Percentiles rank a stretch among this genome's conserved stretches.
Conservation (phyloP, 1,140 invertebrate genomes). For the Brachionus koreanus region DNA sequence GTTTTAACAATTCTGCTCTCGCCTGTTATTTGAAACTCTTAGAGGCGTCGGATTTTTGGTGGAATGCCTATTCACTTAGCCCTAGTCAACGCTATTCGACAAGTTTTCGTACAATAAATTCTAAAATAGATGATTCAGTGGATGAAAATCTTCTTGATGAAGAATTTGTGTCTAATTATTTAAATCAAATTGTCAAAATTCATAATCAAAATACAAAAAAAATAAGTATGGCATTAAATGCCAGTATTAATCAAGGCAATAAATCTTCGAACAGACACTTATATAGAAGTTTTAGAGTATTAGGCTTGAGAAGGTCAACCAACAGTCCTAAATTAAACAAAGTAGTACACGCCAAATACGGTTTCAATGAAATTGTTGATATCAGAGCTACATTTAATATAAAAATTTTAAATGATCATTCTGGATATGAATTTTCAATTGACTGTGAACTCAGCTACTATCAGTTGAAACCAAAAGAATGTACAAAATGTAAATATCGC, state of each 20-base stretch:
- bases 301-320: not conserved
- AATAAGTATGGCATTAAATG: not conserved
- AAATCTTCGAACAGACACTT: slow-evolving; percentile 5
- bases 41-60: not conserved
- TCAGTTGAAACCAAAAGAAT: not conserved
- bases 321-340: not conserved
- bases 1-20: not conserved
- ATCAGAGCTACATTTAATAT: not conserved
- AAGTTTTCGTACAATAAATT: not conserved
- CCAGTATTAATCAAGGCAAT: not conserved
- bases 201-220: slow-evolving; percentile 11
- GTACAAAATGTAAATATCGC: not conserved
- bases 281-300: slow-evolving; percentile 21
- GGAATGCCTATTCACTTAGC: not conserved
- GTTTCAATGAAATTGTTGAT: not conserved
- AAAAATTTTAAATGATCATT: not conserved
- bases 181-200: not conserved
- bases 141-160: not conserved
- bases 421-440: not conserved
- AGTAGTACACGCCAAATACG: not conserved
- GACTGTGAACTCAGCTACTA: slow-evolving; percentile 34
- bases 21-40: not conserved
- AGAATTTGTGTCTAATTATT: not conserved
- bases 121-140: not conserved
- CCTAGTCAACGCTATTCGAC: not conserved